phyloP scores from a whole-genome alignment of 2,113 vertebrate genomes.

The Corythornis cristatus region DNA sequence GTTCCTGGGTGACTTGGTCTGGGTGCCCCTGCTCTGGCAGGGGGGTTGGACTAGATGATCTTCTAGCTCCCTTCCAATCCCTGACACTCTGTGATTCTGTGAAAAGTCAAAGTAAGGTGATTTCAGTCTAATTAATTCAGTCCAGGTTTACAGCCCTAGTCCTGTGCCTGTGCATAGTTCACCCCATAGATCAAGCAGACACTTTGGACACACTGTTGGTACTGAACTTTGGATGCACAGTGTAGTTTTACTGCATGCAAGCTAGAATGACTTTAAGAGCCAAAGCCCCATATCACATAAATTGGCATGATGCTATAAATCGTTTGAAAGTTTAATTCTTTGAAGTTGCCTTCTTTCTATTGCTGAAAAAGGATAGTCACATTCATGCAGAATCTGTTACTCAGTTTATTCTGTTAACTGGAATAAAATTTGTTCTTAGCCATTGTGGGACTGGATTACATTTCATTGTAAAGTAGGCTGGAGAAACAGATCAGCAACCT shows the following conservation, averaged over 20 bases:
- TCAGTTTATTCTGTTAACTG: not conserved
- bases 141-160: not conserved
- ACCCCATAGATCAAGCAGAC: not conserved
- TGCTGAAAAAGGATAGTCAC: not conserved
- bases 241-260: conserved; percentile 1
- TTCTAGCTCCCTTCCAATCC: too few relatives aligned
- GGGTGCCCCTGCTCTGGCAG: too few relatives aligned
- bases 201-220: not conserved
- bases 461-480: not conserved
- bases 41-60: too few relatives aligned
- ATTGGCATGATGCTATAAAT: conserved; percentile 4
- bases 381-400: not conserved
- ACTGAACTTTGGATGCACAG: not conserved
- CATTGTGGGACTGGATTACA: not conserved
- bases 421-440: not conserved
- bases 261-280: conserved; percentile 6
- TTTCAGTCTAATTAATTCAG: not conserved
- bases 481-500: not conserved
- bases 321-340: not conserved
- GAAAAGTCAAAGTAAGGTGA: not conserved
- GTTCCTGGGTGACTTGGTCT: too few relatives aligned
- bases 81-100: too few relatives aligned
- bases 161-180: not conserved
- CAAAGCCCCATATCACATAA: not conserved
- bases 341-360: not conserved